A percentile compares a stretch with the other conserved stretches of the same genome.
These are phyloP conservation scores for Mimas tiliae DNA, from an alignment of 2,888 invertebrate genomes.

Conservation along the genomic window DNA sequence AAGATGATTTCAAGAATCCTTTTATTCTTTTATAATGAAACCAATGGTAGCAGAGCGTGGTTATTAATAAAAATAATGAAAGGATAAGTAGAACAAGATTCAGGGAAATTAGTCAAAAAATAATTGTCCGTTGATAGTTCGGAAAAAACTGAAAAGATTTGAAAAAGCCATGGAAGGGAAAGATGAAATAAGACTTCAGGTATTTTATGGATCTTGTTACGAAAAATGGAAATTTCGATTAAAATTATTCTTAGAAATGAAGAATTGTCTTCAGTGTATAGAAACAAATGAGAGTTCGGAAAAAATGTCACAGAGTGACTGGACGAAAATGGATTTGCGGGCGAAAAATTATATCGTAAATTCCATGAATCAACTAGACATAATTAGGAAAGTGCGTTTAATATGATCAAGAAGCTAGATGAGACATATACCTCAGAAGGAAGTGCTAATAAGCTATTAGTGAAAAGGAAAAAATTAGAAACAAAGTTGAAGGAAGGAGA, in stretches of 20 bases:
- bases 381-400: too few species aligned
- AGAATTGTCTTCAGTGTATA: too few species aligned
- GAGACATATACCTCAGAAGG: slow-evolving; percentile 41
- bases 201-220: slow-evolving; percentile 43
- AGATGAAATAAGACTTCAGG: too few species aligned
- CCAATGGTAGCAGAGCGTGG: too few species aligned
- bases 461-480: slow-evolving; percentile 42
- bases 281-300: slow-evolving; percentile 34
- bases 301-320: slow-evolving; percentile 32
- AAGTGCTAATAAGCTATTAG: slow-evolving; percentile 43
- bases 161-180: too few species aligned
- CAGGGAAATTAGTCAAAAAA: too few species aligned
- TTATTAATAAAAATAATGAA: too few species aligned
- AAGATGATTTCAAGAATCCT: too few species aligned
- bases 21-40: too few species aligned
- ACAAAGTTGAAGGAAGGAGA: slow-evolving; percentile 42
- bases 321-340: slow-evolving; percentile 38
- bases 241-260: slow-evolving; percentile 40
- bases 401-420: slow-evolving; percentile 41
- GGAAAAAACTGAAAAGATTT: too few species aligned
- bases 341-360: slow-evolving; percentile 41
- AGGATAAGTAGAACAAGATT: too few species aligned
- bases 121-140: too few species aligned
- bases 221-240: slow-evolving; percentile 43
- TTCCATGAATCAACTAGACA: slow-evolving; percentile 37